A percentile compares a stretch with the other conserved stretches of the same genome.
Conservation (phyloP, 2,113 vertebrate species). For the Chitala chitala region DNA sequence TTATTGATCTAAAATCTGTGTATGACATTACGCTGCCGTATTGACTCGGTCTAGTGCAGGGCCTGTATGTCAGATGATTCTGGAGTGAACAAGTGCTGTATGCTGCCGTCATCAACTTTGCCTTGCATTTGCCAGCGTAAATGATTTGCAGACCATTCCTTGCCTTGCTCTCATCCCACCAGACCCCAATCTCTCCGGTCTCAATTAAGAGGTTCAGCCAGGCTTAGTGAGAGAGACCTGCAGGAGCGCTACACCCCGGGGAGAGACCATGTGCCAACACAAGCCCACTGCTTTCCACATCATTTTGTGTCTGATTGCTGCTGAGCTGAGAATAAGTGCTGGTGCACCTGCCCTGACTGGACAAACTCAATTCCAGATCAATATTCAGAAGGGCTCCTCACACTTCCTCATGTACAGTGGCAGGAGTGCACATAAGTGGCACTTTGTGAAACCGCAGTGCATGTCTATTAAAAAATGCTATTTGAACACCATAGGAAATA, state of each 20-base stretch:
- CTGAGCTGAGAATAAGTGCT: conserved; percentile 27
- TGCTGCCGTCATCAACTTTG: background rate
- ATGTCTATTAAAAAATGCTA: conserved; percentile 18
- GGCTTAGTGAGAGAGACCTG: conserved; percentile 36
- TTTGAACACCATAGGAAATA: background rate
- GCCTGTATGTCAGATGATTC: background rate
- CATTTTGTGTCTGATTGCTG: conserved; percentile 31
- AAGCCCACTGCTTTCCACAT: conserved; percentile 37
- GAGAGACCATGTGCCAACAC: conserved; percentile 46
- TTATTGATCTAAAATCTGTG: conserved; percentile 7
- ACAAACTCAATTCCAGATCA: conserved; percentile 31
- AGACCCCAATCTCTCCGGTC: conserved; percentile 37
- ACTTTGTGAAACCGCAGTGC: conserved; percentile 31
- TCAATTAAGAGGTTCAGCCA: conserved; percentile 46
- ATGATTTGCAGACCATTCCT: conserved; percentile 7
- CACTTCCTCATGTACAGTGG: no score
- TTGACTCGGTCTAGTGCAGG: background rate
- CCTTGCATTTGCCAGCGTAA: conserved; percentile 26
- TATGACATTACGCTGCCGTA: background rate
- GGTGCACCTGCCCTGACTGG: conserved; percentile 28
- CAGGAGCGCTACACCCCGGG: conserved; percentile 31
- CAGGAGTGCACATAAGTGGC: conserved; percentile 11
- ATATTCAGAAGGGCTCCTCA: conserved; percentile 4
- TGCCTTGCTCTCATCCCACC: conserved; percentile 20
- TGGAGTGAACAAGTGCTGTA: background rate